phyloP scores from a whole-genome alignment of 2,797 vertebrate genomes.

The Dryobates pubescens region DNA sequence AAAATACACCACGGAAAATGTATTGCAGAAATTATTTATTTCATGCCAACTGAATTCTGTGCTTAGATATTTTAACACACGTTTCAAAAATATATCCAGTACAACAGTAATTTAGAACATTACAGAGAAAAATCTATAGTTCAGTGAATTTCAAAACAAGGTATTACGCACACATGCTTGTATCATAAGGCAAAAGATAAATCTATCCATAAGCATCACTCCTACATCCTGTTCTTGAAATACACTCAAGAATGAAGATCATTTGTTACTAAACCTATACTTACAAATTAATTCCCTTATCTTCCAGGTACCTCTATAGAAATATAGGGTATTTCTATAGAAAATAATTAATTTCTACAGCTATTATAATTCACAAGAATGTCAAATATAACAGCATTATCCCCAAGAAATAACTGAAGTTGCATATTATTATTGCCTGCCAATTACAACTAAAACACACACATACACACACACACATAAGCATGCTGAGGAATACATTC shows the following conservation, averaged over 20 bases:
- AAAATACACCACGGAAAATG: conserved; percentile 18
- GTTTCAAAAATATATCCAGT: conserved; percentile 68
- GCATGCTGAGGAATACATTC: conserved; percentile 18
- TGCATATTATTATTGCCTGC: not conserved
- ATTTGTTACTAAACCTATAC: not conserved
- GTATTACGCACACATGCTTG: conserved; percentile 48
- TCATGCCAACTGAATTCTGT: conserved; percentile 74
- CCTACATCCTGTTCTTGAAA: conserved; percentile 44
- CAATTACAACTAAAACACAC: not conserved
- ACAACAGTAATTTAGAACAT: conserved; percentile 76
- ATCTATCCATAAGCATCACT: conserved; percentile 66
- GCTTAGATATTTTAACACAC: conserved; percentile 64
- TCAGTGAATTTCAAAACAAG: conserved; percentile 61
- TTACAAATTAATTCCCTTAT: conserved; percentile 30
- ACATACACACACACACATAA: not conserved
- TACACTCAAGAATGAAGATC: conserved; percentile 39
- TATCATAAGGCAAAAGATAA: conserved; percentile 61
- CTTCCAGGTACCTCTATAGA: conserved; percentile 1
- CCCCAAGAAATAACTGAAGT: conserved; percentile 8
- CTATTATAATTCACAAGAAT: not conserved
- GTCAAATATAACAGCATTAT: not conserved
- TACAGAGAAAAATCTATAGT: conserved; percentile 59
- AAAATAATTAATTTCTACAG: not conserved
- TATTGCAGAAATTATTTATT: conserved; percentile 76
- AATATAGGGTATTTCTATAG: conserved; percentile 1